Evolutionary conservation across 2,888 invertebrate species (phyloP).

Genomic region (Tiphia femorata): DNA sequence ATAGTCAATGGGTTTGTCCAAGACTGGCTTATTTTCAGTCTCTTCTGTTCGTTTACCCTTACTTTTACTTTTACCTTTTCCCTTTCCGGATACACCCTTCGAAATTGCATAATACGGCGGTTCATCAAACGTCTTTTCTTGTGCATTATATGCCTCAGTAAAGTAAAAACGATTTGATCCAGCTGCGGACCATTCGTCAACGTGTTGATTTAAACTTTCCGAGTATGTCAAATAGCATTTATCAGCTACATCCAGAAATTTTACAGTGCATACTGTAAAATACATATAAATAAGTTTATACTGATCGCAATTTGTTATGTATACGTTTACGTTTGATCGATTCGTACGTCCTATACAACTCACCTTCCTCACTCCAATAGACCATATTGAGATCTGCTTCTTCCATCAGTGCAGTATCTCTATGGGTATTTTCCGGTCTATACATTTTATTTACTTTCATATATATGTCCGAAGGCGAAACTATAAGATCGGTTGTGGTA

Average conservation of each 20-base stretch:
- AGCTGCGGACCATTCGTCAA: conserved; percentile 73
- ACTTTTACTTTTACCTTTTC: conserved; percentile 78
- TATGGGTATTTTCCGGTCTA: conserved; percentile 82
- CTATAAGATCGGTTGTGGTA: conserved; percentile 70
- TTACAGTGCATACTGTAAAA: conserved; percentile 70
- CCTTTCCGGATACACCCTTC: conserved; percentile 75
- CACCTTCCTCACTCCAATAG: conserved; percentile 84
- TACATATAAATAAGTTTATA: conserved; percentile 8
- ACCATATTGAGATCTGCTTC: conserved; percentile 80
- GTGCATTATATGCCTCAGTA: conserved; percentile 75
- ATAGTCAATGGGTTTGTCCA: conserved; percentile 58
- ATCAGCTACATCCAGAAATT: conserved; percentile 75
- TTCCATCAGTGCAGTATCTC: conserved; percentile 71
- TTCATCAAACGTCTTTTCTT: conserved; percentile 73
- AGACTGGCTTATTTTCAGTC: conserved; percentile 40
- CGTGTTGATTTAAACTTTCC: conserved; percentile 72
- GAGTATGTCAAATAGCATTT: conserved; percentile 79
- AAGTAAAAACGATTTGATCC: conserved; percentile 84
- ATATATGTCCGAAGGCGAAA: conserved; percentile 74
- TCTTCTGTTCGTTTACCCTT: conserved; percentile 66
- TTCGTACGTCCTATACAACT: conserved; percentile 21
- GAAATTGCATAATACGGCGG: conserved; percentile 74
- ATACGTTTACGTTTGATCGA: not conserved
- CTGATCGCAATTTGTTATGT: not conserved
- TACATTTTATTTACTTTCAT: conserved; percentile 79